Percentiles rank a stretch among this genome's conserved stretches.
Conservation (phyloP, 2,888 invertebrate species). For the Acrocyrtus sp. region DNA sequence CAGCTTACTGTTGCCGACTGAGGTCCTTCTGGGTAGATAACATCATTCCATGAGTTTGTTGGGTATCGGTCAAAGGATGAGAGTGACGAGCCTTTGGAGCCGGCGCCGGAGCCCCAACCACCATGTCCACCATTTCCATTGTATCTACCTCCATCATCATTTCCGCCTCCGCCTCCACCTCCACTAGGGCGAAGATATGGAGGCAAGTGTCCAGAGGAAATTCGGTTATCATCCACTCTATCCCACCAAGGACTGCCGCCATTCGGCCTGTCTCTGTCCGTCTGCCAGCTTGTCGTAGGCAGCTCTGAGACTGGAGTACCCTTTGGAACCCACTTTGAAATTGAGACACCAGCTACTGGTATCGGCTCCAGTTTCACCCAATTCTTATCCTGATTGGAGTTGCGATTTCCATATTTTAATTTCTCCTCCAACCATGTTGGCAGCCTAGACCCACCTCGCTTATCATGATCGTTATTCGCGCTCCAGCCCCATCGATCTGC, state of each 20-base stretch:
- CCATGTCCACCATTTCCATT: no score
- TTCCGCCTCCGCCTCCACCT: not conserved
- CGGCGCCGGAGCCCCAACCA: slow-evolving; percentile 26
- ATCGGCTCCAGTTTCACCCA: slow-evolving; percentile 63
- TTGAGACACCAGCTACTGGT: slow-evolving; percentile 59
- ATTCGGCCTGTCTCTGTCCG: slow-evolving; percentile 48
- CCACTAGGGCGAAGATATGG: slow-evolving; percentile 27
- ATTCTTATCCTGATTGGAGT: slow-evolving; percentile 42
- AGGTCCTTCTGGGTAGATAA: slow-evolving; percentile 61
- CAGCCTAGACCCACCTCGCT: slow-evolving; percentile 52
- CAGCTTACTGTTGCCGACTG: slow-evolving; percentile 61
- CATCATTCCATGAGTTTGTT: slow-evolving; percentile 58
- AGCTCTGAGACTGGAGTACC: slow-evolving; percentile 57
- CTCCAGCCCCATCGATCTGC: slow-evolving; percentile 61
- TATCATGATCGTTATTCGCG: slow-evolving; percentile 2
- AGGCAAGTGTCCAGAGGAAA: slow-evolving; percentile 20
- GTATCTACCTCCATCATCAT: no score
- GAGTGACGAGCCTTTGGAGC: slow-evolving; percentile 25
- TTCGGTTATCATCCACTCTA: slow-evolving; percentile 37
- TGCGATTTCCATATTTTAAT: slow-evolving; percentile 29
- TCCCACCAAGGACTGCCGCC: slow-evolving; percentile 53
- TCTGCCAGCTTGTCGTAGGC: slow-evolving; percentile 60
- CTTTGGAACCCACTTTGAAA: slow-evolving; percentile 63
- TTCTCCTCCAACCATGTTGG: slow-evolving; percentile 61
- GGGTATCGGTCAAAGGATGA: slow-evolving; percentile 36